Base-by-base conservation (phyloP, 2,888 invertebrate genomes). In the Bellardia pandia region DNA sequence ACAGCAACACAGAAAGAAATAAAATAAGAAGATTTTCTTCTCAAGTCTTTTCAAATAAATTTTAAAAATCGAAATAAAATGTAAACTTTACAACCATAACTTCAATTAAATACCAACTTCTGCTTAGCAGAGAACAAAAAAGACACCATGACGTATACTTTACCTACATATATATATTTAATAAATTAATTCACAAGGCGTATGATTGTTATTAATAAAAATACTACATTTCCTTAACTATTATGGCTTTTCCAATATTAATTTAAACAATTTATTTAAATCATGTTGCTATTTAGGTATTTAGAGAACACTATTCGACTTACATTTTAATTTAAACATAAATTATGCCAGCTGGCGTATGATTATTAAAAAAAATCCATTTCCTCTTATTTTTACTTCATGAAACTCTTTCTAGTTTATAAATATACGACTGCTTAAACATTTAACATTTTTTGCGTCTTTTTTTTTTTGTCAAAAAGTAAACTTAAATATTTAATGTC, bases 401-500 rank as follows among this genome's bases (percentile, higher is more conserved):
- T 66, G 45, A 64, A 51, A 64, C 60, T 13, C 30, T 75, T 45
- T 51, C 48, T 37, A 30, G 53, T 53, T 71, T 11, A 40, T 51
- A 58, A 40, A 72, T 23, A 48, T 13, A 33, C 13, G 51, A 40
- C 60, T 62, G 14, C 16, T 76, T 33, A 37, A 51, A 37, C 51
- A 62, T 62, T 51, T 37, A 37, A 60, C 62, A 37, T 37, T 37
- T 23, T 23, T 56, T 23, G 7, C 23, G 16, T 23, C 23, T 56
- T 23, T 23, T 23, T 56, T 62, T 45, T 60, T 11, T 45, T 33
- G 48, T 62, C 40, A 42, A n/a, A 53, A 62, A 14, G 40, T 16
- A 56, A 42, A 53, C 23, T 30, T 53, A 76, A 76, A 64, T 76
- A 64, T 76, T 62, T 37, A 76, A 76, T 64, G 51, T 8, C 37